Evolutionary conservation across 2,888 invertebrate genomes (phyloP).

Genomic region (Antitype chi): DNA sequence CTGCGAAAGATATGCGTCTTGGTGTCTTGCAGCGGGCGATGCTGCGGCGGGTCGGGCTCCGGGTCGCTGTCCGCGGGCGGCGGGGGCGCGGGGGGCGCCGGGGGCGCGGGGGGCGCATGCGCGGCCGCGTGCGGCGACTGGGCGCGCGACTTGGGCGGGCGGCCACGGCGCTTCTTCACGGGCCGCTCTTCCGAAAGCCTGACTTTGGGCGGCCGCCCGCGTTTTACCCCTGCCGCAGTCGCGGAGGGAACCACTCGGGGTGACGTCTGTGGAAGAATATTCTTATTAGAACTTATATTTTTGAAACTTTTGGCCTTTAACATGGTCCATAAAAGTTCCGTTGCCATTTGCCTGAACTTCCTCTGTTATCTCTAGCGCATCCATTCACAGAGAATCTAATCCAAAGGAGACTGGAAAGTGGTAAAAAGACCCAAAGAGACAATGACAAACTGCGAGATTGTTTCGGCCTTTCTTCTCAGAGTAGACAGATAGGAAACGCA

Average conservation of each 20-base stretch:
- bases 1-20: conserved; percentile 87
- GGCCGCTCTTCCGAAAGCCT: conserved; percentile 81
- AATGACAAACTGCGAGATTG: too few species aligned
- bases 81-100: conserved; percentile 64
- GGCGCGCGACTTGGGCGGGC: conserved; percentile 79
- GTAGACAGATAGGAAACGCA: too few species aligned
- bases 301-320: not conserved
- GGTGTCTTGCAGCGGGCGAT: conserved; percentile 78
- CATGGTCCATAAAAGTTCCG: not conserved
- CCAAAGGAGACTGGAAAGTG: too few species aligned
- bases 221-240: conserved; percentile 77
- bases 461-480: too few species aligned
- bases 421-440: too few species aligned
- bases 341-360: not conserved
- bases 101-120: conserved; percentile 69
- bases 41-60: conserved; percentile 79
- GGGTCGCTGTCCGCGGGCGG: conserved; percentile 75
- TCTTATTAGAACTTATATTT: not conserved
- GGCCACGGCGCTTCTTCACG: conserved; percentile 84
- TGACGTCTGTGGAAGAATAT: conserved; percentile 69
- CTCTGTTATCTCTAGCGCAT: not conserved
- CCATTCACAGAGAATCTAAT: not conserved
- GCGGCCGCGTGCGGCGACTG: conserved; percentile 69
- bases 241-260: conserved; percentile 73
- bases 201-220: conserved; percentile 89